phyloP scores from a whole-genome alignment of 2,797 vertebrate genomes.

The Galagoides demidoff region DNA sequence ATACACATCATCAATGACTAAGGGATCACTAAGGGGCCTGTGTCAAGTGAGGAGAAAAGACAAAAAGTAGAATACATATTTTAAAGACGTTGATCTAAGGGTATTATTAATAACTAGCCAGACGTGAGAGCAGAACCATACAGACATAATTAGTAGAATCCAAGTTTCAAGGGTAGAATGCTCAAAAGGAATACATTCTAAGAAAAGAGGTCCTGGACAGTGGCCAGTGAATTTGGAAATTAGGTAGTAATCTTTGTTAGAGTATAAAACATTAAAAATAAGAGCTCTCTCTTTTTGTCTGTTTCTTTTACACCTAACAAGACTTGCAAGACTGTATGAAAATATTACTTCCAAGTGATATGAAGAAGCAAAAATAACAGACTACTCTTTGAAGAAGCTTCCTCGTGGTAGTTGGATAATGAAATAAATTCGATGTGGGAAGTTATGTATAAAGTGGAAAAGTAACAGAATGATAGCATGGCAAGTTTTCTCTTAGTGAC shows the following conservation, averaged over 20 bases:
- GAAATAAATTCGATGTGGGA: neutral
- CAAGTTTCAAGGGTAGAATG: neutral
- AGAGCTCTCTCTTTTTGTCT: neutral
- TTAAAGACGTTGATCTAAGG: constrained; percentile 24
- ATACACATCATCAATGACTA: neutral
- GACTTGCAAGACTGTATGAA: neutral
- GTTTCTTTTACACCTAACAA: neutral
- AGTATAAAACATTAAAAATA: neutral
- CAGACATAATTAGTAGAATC: neutral
- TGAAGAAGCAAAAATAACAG: neutral
- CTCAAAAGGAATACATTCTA: neutral
- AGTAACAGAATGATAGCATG: neutral
- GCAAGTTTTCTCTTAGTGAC: neutral
- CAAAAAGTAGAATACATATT: neutral
- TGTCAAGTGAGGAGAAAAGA: neutral
- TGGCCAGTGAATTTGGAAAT: neutral
- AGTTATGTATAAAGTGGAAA: neutral
- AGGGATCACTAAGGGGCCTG: neutral
- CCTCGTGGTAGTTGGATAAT: neutral
- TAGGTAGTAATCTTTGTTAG: neutral
- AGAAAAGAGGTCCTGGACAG: neutral
- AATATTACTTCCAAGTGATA: neutral
- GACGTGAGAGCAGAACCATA: neutral
- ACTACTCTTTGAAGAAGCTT: neutral
- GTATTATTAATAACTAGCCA: neutral